Base-by-base conservation (phyloP, 2,113 vertebrate genomes). In the Lophotis ruficrista region DNA sequence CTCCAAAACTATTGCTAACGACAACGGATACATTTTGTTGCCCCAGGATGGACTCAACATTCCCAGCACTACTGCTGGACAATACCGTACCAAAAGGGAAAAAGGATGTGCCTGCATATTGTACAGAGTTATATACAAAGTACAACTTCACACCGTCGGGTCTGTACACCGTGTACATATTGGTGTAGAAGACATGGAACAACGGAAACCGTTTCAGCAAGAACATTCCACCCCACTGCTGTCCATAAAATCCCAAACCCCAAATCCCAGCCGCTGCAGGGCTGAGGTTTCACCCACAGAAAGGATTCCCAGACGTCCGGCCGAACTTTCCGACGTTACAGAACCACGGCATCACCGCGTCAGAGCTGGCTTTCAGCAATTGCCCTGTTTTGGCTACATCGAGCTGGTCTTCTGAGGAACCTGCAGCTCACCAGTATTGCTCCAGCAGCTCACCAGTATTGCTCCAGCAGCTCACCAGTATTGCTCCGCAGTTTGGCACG, bases 51-150 rank as follows among this genome's bases (percentile, higher is more conserved):
- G 92, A 88, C 60, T 90, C 31, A 94, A 97, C 97, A 97, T 89
- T 95, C 96, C 95, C 97, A 97, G 95, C 97, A 97, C 98, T 98
- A 98, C 98, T 98, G 98, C 98, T 99, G 99, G 99, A 99, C 98
- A 99, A 98, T 98, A 98, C 98, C 98, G 98, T 99, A 99, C 98
- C 98, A 98, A 97, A 96, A 12, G 64, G 24, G 96, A 89, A 87
- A 50, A 64, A 76, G 97, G 98, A 96, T 98, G 99, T 98, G 99
- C 98, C 98, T 99, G 98, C 98, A 98, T 98, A 98, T 99, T 98
- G 98, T 99, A 99, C 99, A 99, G 98, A 98, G 97, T 98, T 99
- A 99, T 99, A 98, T 99, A 99, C 99, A 99, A 98, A 99, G 98
- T 98, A 98, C 98, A 98, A 98, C 95, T 98, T 98, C 98, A 98